Conservation (phyloP, 2,888 invertebrate species). For the Drosophila hamatofila region DNA sequence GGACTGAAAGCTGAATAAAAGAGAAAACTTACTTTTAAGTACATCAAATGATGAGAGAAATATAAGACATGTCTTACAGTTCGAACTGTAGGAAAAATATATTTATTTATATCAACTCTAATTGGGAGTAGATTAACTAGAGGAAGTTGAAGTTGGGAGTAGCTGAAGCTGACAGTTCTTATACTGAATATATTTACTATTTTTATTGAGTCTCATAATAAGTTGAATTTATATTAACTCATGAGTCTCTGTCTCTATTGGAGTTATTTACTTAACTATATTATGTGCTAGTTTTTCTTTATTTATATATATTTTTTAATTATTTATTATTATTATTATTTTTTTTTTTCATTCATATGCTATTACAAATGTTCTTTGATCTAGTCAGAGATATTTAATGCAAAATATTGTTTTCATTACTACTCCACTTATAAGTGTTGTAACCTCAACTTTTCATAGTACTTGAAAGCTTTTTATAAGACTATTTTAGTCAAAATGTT, state of each 20-base stretch:
- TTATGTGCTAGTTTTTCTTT: no score
- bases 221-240: neutral
- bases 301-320: no score
- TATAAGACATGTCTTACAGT: neutral
- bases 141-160: neutral
- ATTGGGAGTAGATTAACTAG: neutral
- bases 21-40: slow-evolving; percentile 24
- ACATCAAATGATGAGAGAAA: neutral
- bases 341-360: no score
- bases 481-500: no score
- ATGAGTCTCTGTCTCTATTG: no score
- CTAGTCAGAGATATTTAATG: no score
- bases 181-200: neutral
- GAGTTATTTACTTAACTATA: no score
- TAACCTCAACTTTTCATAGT: neutral
- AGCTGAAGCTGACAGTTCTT: neutral
- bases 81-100: neutral
- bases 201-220: neutral
- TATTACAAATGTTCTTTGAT: neutral
- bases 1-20: slow-evolving; percentile 7
- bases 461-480: neutral
- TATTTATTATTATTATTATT: no score
- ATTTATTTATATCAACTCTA: neutral
- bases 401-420: no score
- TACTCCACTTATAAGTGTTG: no score